Evolutionary conservation across 2,888 invertebrate species (phyloP).

Genomic region (Ormyrus thymus): DNA sequence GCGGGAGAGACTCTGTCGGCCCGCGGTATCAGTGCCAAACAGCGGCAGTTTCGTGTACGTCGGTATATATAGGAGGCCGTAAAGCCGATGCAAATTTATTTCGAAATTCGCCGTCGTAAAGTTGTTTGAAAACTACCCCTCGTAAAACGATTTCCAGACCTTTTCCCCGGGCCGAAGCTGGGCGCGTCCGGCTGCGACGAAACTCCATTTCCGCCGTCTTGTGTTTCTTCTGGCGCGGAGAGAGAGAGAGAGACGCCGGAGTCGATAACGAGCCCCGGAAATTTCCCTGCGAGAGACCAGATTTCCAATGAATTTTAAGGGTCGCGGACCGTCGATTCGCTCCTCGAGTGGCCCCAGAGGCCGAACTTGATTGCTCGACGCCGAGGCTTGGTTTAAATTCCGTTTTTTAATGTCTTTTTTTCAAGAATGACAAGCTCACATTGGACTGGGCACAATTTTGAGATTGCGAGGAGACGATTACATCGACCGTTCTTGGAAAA

Average conservation of each 20-base stretch:
- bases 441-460: too few relatives aligned
- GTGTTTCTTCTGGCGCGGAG: constrained; percentile 14
- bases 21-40: constrained; percentile 69
- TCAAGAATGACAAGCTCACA: too few relatives aligned
- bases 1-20: neutral
- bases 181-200: constrained; percentile 50
- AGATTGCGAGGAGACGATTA: too few relatives aligned
- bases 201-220: constrained; percentile 60
- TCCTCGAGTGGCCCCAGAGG: neutral
- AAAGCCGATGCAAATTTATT: constrained; percentile 73
- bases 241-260: neutral
- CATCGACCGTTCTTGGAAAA: too few relatives aligned
- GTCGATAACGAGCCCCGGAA: constrained; percentile 47
- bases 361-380: constrained; percentile 17
- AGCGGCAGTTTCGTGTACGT: constrained; percentile 65
- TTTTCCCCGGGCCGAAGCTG: constrained; percentile 56
- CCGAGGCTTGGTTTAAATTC: too few relatives aligned
- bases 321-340: constrained; percentile 22
- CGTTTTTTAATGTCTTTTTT: too few relatives aligned
- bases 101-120: constrained; percentile 71
- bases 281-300: constrained; percentile 24
- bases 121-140: constrained; percentile 70
- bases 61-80: constrained; percentile 68
- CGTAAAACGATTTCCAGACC: constrained; percentile 71
- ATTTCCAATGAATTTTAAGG: constrained; percentile 44